Conservation (phyloP, 2,113 vertebrate species). For the Pelecanoides urinatrix region DNA sequence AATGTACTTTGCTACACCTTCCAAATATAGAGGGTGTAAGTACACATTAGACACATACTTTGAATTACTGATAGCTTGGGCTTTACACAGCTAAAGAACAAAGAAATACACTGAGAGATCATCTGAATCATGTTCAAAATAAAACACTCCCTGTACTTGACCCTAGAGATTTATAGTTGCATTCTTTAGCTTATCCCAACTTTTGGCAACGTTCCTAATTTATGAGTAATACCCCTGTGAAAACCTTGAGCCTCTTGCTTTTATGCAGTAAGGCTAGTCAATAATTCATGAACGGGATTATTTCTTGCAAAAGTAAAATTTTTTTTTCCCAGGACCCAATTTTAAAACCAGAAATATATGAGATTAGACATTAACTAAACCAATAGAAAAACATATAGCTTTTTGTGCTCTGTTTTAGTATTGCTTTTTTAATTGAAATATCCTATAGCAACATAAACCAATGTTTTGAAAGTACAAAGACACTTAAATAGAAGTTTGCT, state of each 20-base stretch:
- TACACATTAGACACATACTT: slow-evolving; percentile 17
- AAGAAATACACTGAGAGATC: neutral
- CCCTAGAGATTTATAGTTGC: neutral
- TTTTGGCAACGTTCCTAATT: neutral
- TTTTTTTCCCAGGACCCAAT: neutral
- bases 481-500: neutral
- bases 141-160: slow-evolving; percentile 18
- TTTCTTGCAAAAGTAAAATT: neutral
- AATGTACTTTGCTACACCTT: neutral
- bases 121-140: slow-evolving; percentile 26
- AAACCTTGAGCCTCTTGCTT: neutral
- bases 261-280: neutral
- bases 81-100: slow-evolving; percentile 9
- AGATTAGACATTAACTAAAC: neutral
- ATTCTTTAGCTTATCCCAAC: slow-evolving; percentile 36
- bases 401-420: neutral
- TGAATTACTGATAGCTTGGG: neutral
- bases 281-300: slow-evolving; percentile 4
- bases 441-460: neutral
- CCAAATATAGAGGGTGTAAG: neutral
- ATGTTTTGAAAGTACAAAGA: neutral
- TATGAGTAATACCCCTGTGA: neutral
- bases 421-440: neutral
- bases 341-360: neutral
- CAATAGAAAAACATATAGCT: accelerated